Conservation (phyloP, 1,140 invertebrate genomes). For the Aphaenogaster rudis region DNA sequence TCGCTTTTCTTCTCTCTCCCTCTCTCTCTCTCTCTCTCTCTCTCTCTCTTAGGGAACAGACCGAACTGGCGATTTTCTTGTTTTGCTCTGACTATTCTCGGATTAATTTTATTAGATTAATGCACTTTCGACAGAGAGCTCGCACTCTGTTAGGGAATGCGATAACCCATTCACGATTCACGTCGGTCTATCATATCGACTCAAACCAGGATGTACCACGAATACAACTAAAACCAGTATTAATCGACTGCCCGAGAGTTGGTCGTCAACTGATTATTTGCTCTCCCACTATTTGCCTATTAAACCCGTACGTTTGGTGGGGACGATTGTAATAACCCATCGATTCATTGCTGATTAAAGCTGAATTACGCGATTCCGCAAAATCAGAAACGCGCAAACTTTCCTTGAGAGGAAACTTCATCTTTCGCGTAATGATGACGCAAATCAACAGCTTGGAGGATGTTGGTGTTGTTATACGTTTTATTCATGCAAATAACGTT, state of each 20-base stretch:
- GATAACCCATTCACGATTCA: neutral
- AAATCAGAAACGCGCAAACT: neutral
- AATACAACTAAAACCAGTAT: neutral
- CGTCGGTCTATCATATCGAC: neutral
- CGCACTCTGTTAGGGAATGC: neutral
- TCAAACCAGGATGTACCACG: neutral
- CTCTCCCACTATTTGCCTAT: neutral
- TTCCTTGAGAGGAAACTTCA: neutral
- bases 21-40: too few species aligned
- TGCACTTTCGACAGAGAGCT: neutral
- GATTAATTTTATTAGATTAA: neutral
- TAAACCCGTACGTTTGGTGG: conserved; percentile 4
- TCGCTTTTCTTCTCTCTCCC: neutral
- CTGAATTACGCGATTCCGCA: neutral
- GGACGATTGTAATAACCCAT: neutral
- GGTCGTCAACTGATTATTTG: neutral
- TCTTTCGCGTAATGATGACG: too few species aligned
- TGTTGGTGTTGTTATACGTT: too few species aligned
- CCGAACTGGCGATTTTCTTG: neutral
- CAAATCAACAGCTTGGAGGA: too few species aligned
- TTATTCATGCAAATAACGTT: too few species aligned
- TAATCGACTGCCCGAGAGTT: neutral
- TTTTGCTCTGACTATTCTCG: neutral
- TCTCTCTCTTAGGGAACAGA: neutral
- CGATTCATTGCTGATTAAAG: neutral